phyloP scores from a whole-genome alignment of 2,888 invertebrate genomes.

The Fragum sueziense region DNA sequence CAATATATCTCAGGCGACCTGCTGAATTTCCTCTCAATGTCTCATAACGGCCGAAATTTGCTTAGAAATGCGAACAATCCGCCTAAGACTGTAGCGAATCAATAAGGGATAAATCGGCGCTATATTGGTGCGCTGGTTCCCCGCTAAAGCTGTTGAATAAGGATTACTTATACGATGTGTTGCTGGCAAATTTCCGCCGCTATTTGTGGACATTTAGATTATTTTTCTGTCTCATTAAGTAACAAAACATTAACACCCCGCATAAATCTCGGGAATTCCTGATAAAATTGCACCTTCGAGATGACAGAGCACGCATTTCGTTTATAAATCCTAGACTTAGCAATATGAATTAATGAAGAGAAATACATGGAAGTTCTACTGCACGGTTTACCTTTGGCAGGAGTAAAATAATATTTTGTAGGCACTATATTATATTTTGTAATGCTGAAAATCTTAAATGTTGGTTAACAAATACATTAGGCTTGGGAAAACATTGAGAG shows the following conservation, averaged over 20 bases:
- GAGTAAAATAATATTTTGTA: no score
- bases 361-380: no score
- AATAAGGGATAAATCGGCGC: constrained; percentile 15
- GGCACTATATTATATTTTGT: no score
- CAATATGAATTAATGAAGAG: no score
- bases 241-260: neutral
- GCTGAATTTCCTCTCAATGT: constrained; percentile 11
- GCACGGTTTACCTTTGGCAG: no score
- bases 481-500: no score
- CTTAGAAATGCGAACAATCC: constrained; percentile 5
- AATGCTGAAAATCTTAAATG: no score
- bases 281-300: neutral
- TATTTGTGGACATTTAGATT: constrained; percentile 1
- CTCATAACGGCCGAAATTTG: constrained; percentile 9
- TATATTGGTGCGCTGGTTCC: neutral
- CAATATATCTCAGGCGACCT: constrained; percentile 12
- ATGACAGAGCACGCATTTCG: no score
- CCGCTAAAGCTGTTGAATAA: constrained; percentile 1
- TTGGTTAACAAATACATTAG: no score
- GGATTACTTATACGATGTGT: neutral
- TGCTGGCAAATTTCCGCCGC: neutral
- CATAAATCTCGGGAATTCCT: neutral
- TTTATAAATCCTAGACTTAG: no score
- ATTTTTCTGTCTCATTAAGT: neutral
- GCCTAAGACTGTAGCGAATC: constrained; percentile 7